Percentiles rank a stretch among this genome's conserved stretches.
Evolutionary conservation across 92 coral and sea anemone species (phyloP).

Genomic region (Hydrozoanthus gracilis): DNA sequence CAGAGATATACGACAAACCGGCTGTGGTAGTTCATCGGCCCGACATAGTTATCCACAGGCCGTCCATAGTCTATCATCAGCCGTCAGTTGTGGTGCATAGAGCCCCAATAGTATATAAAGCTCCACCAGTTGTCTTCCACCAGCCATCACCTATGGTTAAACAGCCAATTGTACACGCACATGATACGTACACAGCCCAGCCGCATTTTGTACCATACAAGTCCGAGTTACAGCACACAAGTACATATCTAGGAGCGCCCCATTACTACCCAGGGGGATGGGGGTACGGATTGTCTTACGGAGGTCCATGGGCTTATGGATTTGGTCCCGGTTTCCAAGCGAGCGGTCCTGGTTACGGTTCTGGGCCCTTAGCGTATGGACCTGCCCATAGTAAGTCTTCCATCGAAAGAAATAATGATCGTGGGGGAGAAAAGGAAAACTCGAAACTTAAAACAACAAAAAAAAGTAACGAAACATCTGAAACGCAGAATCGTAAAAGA

Average conservation of each 20-base stretch:
- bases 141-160: slow-evolving; percentile 87
- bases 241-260: slow-evolving; percentile 83
- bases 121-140: slow-evolving; percentile 90
- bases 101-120: slow-evolving; percentile 77
- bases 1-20: slow-evolving; percentile 89
- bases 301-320: slow-evolving; percentile 10
- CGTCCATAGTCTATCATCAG: slow-evolving; percentile 88
- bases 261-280: slow-evolving; percentile 82
- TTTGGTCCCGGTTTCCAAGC: slow-evolving; percentile 13
- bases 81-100: slow-evolving; percentile 89
- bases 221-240: slow-evolving; percentile 63
- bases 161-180: slow-evolving; percentile 73
- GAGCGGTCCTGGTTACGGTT: slow-evolving; percentile 8
- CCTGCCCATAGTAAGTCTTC: slow-evolving; percentile 70
- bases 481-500: background rate
- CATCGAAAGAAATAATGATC: slow-evolving; percentile 29
- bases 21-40: slow-evolving; percentile 84
- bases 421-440: background rate
- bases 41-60: slow-evolving; percentile 82
- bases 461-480: background rate
- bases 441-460: background rate
- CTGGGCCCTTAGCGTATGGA: background rate
- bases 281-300: slow-evolving; percentile 67
- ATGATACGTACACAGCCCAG: slow-evolving; percentile 69
- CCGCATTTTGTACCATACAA: slow-evolving; percentile 73